These are phyloP conservation scores for Heteromurus nitidus DNA, from an alignment of 2,888 invertebrate species.

Conservation along the genomic window DNA sequence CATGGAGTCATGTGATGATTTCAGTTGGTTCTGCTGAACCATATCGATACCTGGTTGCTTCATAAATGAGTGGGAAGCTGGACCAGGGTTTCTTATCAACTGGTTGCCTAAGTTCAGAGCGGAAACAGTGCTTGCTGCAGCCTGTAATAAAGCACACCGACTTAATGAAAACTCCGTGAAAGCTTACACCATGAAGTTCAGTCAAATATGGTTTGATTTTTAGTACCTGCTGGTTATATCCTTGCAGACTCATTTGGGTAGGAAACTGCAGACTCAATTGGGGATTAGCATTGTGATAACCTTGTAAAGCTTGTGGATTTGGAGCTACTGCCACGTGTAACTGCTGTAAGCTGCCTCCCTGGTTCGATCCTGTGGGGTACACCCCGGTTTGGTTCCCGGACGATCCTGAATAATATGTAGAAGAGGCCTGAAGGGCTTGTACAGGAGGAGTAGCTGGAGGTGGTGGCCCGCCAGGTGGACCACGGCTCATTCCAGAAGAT, in stretches of 20 bases:
- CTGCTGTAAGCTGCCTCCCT: conserved; percentile 64
- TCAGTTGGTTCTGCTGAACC: conserved; percentile 59
- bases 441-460: conserved; percentile 72
- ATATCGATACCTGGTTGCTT: conserved; percentile 60
- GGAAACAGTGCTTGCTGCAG: conserved; percentile 69
- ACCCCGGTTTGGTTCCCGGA: conserved; percentile 68
- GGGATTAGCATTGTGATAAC: conserved; percentile 63
- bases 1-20: conserved; percentile 64
- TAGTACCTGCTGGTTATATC: conserved; percentile 66
- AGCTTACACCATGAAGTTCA: too few species aligned
- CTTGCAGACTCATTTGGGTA: conserved; percentile 54
- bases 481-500: conserved; percentile 67
- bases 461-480: conserved; percentile 68
- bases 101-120: conserved; percentile 66
- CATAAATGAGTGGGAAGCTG: conserved; percentile 62
- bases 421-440: conserved; percentile 64
- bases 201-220: background rate
- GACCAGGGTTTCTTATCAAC: conserved; percentile 63
- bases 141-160: conserved; percentile 25
- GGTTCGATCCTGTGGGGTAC: conserved; percentile 58
- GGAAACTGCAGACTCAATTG: conserved; percentile 58
- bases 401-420: conserved; percentile 68
- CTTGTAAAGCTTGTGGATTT: conserved; percentile 65
- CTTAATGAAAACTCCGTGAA: background rate
- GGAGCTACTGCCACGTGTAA: conserved; percentile 67